Conservation (phyloP, 2,888 invertebrate genomes). For the Limenitis camilla region DNA sequence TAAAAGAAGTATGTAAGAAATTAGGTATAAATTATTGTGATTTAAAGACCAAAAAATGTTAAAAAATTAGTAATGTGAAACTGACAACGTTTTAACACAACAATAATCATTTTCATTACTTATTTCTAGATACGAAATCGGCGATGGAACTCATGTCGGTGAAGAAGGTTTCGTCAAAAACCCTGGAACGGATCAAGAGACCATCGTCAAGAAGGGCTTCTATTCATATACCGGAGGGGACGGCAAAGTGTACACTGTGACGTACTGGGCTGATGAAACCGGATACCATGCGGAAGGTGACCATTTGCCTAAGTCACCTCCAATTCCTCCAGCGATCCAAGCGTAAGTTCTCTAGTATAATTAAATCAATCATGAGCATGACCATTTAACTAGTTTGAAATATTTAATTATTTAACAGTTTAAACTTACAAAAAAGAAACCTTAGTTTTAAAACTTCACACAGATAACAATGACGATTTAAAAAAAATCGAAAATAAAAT, state of each 20-base stretch:
- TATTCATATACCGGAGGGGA: conserved; percentile 59
- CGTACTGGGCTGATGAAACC: conserved; percentile 63
- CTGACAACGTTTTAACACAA: too few relatives aligned
- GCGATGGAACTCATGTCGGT: conserved; percentile 61
- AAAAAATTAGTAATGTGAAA: too few relatives aligned
- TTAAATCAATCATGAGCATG: background rate
- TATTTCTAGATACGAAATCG: conserved; percentile 51
- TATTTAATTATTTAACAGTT: too few relatives aligned
- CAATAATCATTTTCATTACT: background rate
- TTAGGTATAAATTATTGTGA: too few relatives aligned
- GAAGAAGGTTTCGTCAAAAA: conserved; percentile 60
- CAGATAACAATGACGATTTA: too few relatives aligned
- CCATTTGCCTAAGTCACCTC: conserved; percentile 61
- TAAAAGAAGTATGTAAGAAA: too few relatives aligned
- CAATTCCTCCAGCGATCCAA: conserved; percentile 54
- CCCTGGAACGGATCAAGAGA: conserved; percentile 50
- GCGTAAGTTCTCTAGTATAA: conserved; percentile 47
- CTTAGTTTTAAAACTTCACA: too few relatives aligned
- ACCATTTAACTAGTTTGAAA: background rate
- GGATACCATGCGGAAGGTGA: conserved; percentile 66
- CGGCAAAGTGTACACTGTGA: conserved; percentile 60
- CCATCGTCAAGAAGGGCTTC: conserved; percentile 65
- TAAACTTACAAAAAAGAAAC: too few relatives aligned
- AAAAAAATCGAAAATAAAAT: too few relatives aligned
- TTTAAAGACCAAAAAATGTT: too few relatives aligned